Evolutionary conservation across 2,888 invertebrate species (phyloP), one percentile per base, ranked within the genome.

Genomic region (Plebejus argus): DNA sequence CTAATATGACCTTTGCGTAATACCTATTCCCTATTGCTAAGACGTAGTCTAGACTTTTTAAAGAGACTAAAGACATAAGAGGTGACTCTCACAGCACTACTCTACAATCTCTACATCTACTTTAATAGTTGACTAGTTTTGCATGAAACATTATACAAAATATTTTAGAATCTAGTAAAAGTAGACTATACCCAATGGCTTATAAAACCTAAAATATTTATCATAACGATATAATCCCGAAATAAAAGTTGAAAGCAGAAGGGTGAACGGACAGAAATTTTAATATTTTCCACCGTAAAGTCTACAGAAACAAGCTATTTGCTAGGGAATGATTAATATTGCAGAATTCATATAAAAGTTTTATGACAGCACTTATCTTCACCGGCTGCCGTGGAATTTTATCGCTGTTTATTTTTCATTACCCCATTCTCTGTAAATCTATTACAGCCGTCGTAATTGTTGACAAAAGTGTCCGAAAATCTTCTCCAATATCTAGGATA

Each of bases 341-440:
- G 76, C 35, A 74, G 72, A 77, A 79, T 78, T 79, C 76, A 81
- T 76, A 79, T 79, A 78, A 79, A 80, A 80, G 77, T 80, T 79
- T 81, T 79, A 81, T 78, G 80, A 70, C 49, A 23, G 76, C 76
- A 79, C 79, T 79, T 80, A 80, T 80, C 79, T 77, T 77, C 28
- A 76, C 61, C 78, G 77, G 78, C 78, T 79, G 81, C 71, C 78
- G 79, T 80, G 78, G 78, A 78, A 79, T 66, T 80, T 80, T 79
- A 76, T 76, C 71, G 66, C 76, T 78, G 77, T 77, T 79, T 78
- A 72, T 78, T 79, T 77, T 79, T 77, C 78, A 79, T 79, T 79
- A 79, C 78, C 45, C 53, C 53, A 53, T 74, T 72, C 77, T 74
- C 76, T 58, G 75, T 78, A 78, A 76, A 78, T 77, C 71, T 76